phyloP scores from a whole-genome alignment of 2,797 vertebrate species.

The Gila robusta region DNA sequence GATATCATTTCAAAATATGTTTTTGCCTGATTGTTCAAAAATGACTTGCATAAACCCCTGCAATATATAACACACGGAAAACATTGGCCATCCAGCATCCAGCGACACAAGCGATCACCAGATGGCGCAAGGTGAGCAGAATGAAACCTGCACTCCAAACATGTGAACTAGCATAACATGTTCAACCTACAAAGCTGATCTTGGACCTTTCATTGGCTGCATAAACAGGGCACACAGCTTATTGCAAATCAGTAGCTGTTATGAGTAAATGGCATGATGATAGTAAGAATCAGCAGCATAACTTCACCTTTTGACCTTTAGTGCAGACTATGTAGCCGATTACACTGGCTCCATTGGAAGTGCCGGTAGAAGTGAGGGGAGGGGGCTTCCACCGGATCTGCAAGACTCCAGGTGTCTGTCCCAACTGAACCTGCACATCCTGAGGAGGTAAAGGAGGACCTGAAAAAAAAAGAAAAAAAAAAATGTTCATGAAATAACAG shows the following conservation, averaged over 20 bases:
- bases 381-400: conserved; percentile 95
- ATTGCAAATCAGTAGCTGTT: not conserved
- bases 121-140: conserved; percentile 51
- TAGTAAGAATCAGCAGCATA: not conserved
- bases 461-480: conserved; percentile 66
- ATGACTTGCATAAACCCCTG: conserved; percentile 30
- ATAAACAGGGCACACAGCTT: not conserved
- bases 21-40: conserved; percentile 18
- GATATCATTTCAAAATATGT: conserved; percentile 9
- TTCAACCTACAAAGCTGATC: not conserved
- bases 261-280: not conserved
- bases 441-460: conserved; percentile 94
- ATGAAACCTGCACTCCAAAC: not conserved
- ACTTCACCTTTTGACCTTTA: conserved; percentile 92
- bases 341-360: conserved; percentile 93
- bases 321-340: conserved; percentile 94
- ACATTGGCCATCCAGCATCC: not conserved
- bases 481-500: not conserved
- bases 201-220: not conserved
- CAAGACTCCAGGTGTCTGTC: conserved; percentile 82
- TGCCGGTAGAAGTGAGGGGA: conserved; percentile 84
- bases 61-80: conserved; percentile 42
- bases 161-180: not conserved
- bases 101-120: conserved; percentile 36
- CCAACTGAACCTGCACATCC: conserved; percentile 88